phyloP scores from a whole-genome alignment of 2,888 invertebrate genomes.

The Sycophila texana region DNA sequence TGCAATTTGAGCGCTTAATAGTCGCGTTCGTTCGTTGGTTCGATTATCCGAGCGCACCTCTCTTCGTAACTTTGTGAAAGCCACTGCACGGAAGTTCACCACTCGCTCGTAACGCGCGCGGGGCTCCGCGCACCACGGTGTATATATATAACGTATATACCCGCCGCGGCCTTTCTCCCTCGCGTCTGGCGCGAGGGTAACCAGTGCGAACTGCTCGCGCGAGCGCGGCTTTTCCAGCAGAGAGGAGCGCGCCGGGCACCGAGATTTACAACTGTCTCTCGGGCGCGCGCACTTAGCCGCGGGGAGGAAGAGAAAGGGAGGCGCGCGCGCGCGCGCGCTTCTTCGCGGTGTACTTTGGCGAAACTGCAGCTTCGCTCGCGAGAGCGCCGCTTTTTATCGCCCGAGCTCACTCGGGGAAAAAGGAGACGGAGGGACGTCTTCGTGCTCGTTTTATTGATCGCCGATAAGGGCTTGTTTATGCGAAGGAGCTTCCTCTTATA shows the following conservation, averaged over 20 bases:
- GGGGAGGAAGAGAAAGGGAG: conserved; percentile 31
- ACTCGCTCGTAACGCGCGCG: conserved; percentile 3
- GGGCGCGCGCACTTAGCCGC: conserved; percentile 19
- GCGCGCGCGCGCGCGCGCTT: conserved; percentile 25
- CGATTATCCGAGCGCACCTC: conserved; percentile 56
- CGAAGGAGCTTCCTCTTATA: conserved; percentile 33
- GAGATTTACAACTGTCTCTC: conserved; percentile 49
- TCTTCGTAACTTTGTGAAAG: conserved; percentile 39
- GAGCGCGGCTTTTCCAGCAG: background rate
- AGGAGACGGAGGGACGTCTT: conserved; percentile 31
- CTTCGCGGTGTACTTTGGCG: background rate
- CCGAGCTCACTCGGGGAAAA: background rate
- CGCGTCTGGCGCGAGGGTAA: background rate
- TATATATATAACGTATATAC: conserved; percentile 1
- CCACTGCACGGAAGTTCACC: conserved; percentile 24
- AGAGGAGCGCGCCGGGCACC: background rate
- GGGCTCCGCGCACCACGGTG: background rate
- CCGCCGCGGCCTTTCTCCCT: conserved; percentile 35
- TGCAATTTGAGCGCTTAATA: conserved; percentile 66
- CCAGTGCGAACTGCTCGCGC: too few relatives aligned
- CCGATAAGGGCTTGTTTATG: conserved; percentile 50
- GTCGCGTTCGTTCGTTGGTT: conserved; percentile 57
- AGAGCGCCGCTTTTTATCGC: conserved; percentile 37
- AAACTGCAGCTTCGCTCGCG: conserved; percentile 4
- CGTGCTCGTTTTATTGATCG: conserved; percentile 46